A percentile compares a stretch with the other conserved stretches of the same genome.
Evolutionary conservation across 2,113 vertebrate species (phyloP).

Genomic region (Prionailurus bengalensis): DNA sequence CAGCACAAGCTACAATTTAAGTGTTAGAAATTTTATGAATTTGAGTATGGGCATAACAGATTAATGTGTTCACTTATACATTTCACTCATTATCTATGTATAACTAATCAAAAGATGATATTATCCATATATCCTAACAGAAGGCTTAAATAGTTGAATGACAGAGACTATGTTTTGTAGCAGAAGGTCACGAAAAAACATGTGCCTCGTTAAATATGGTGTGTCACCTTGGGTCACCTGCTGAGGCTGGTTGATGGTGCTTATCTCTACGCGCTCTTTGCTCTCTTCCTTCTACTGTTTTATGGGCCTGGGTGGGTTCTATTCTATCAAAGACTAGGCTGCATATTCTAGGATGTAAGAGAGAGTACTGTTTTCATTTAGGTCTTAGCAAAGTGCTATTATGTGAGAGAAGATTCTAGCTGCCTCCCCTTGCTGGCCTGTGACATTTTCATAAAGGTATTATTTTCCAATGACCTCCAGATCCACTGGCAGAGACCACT

Average conservation of each 20-base stretch:
- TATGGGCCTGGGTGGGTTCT: constrained; percentile 29
- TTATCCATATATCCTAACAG: background rate
- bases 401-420: background rate
- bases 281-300: background rate
- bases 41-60: background rate
- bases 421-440: background rate
- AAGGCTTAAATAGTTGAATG: background rate
- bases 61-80: background rate
- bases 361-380: constrained; percentile 39
- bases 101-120: background rate
- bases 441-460: background rate
- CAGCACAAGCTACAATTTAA: background rate
- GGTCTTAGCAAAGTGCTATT: background rate
- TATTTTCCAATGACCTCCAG: background rate
- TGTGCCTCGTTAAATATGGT: background rate
- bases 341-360: background rate
- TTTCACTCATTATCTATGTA: background rate
- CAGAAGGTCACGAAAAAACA: background rate
- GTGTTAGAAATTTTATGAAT: background rate
- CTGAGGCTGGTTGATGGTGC: background rate
- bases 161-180: background rate
- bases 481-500: background rate
- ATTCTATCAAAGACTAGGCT: background rate
- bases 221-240: background rate
- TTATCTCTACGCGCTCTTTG: background rate